phyloP scores from a whole-genome alignment of 2,797 vertebrate genomes.

The Sebastes nivosus region DNA sequence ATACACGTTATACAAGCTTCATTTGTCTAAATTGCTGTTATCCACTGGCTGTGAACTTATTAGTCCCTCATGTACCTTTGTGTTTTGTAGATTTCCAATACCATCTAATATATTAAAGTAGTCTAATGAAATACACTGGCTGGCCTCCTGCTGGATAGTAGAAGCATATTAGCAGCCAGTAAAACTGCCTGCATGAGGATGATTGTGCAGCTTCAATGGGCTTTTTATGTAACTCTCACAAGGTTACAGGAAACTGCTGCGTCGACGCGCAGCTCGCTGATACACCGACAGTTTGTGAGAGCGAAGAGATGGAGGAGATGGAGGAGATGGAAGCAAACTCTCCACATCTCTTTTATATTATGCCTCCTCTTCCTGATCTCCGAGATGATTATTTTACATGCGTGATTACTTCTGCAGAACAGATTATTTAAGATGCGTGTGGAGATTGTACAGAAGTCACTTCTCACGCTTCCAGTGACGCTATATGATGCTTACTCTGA shows the following conservation, averaged over 20 bases:
- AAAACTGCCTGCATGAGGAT: slow-evolving; percentile 21
- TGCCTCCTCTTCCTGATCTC: background rate
- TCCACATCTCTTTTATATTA: background rate
- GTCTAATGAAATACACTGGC: background rate
- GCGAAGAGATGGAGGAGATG: background rate
- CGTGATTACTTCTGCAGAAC: background rate
- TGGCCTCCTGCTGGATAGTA: background rate
- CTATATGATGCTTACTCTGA: background rate
- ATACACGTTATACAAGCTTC: too few relatives aligned
- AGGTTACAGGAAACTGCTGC: slow-evolving; percentile 39
- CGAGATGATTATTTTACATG: background rate
- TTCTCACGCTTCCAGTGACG: background rate
- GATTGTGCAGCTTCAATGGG: slow-evolving; percentile 34
- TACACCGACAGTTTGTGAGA: background rate
- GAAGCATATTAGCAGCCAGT: slow-evolving; percentile 1
- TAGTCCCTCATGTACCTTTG: background rate
- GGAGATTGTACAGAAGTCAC: background rate
- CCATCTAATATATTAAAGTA: background rate
- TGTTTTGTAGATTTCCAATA: background rate
- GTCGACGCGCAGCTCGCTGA: background rate
- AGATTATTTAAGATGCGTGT: background rate
- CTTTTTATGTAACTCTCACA: slow-evolving; percentile 37
- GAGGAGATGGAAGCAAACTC: background rate
- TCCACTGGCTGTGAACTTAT: background rate
- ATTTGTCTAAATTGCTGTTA: background rate